Evolutionary conservation across 2,797 vertebrate species (phyloP).

Genomic region (Chloroceryle amazona): DNA sequence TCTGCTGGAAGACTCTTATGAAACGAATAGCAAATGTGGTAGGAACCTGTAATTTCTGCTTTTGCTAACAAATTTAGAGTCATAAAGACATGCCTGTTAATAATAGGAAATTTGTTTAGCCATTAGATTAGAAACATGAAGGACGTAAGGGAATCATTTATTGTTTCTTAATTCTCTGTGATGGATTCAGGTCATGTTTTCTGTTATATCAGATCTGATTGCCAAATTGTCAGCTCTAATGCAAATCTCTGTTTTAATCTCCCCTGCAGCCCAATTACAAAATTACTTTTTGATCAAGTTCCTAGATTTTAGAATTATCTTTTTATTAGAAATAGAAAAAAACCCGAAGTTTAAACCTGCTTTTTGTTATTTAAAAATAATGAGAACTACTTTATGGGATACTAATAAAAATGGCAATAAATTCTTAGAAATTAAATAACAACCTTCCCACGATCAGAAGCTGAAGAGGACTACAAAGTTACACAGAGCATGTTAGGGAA

Average conservation of each 20-base stretch:
- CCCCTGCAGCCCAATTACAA: conserved; percentile 54
- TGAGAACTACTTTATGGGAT: not conserved
- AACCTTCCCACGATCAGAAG: not conserved
- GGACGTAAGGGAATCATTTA: conserved; percentile 42
- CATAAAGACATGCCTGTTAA: not conserved
- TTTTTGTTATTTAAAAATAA: not conserved
- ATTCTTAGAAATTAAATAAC: not conserved
- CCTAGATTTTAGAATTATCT: not conserved
- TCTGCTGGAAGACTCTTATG: not conserved
- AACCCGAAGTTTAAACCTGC: not conserved
- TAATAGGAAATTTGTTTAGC: not conserved
- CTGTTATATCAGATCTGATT: conserved; percentile 55
- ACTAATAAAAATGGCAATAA: not conserved
- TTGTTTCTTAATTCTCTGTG: conserved; percentile 63
- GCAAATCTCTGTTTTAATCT: conserved; percentile 52
- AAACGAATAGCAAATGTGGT: not conserved
- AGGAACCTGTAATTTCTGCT: not conserved
- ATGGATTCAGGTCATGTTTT: conserved; percentile 74
- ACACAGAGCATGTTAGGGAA: not conserved
- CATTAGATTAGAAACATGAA: conserved; percentile 10
- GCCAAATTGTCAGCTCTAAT: conserved; percentile 73
- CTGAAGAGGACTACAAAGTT: not conserved
- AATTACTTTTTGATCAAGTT: conserved; percentile 48
- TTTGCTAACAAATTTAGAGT: not conserved
- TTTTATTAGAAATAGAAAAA: not conserved